Evolutionary conservation across 2,113 vertebrate genomes (phyloP), one percentile per base, ranked within the genome.

Genomic region (Myotis brandtii): DNA sequence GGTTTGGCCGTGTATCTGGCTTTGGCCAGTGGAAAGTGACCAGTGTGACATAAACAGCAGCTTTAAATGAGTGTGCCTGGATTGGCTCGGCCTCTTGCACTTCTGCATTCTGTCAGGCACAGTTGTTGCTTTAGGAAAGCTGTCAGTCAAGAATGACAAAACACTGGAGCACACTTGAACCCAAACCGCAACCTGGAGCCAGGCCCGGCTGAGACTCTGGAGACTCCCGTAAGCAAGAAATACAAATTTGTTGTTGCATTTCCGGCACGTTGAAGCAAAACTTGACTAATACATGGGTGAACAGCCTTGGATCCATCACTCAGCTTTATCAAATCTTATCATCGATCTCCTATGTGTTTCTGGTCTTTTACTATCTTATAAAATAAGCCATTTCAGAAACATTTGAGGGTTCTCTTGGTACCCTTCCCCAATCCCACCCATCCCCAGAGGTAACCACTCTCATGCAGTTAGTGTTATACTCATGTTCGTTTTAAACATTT

Each of bases 331-430:
- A 64, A 34, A 79, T 72, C 69, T 79, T 93, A 54, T 62, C 79
- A 75, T 50, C 50, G 40, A 62, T 75, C 72, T 96, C 52, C 40
- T 79, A 70, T 79, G 82, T 89, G 73, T 84, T 77, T 91, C 23
- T 56, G 16, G 34, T 92, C 62, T 84, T 25, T 82, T 91, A 87
- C 52, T 88, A 34, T 79, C 46, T 50, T 67, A 43, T 4, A 3
- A 89, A 77, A 86, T 69, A 86, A 86, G 27, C 20, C 43, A 70
- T 76, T 92, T 87, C 4, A 93, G 88, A 95, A 91, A 86, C n/a
- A 50, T 75, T 6, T 59, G 40, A 34, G 2, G 18, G 23, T 89
- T 30, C 12, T 84, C 18, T 92, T 70, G 66, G 52, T 80, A 52
- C 7, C 14, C 20, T 56, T 90, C n/a, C 56, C 9, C 21, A 27